Base-by-base conservation (phyloP, 2,113 vertebrate genomes). In the Lophius piscatorius region DNA sequence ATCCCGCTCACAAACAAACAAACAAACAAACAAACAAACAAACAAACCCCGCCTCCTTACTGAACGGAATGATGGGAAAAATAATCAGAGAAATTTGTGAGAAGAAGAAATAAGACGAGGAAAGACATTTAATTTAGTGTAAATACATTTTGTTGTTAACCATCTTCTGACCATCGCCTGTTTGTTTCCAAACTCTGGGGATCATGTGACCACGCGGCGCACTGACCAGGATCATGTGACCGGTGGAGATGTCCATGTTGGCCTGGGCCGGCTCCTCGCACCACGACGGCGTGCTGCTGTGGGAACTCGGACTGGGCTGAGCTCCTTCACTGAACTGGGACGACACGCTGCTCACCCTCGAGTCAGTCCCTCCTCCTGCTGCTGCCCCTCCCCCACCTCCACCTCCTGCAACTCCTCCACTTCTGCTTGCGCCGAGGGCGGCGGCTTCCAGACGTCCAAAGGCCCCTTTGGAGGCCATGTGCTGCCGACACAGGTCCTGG, bases 171-270 rank as follows among this genome's bases (percentile, higher is more conserved):
- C n/a, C n/a, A n/a, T n/a, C n/a, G n/a, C n/a, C n/a, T n/a, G n/a
- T n/a, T n/a, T n/a, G n/a, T n/a, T n/a, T n/a, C n/a, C n/a, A n/a
- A 63, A 4, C 9, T 13, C 36, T 6, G 3, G 5, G 6, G 14
- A 21, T 23, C 24, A 24, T 9, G 10, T 12, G 12, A 16, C 20
- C 11, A 41, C 45, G 3, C n/a, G n/a, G n/a, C 7, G 22, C 20
- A 44, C 85, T 84, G 75, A 98, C 97, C 94, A 99, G 93, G 66
- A 98, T 98, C 97, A 99, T 98, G 92, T 99, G 97, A 28, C 97
- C 97, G 0, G 97, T 98, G 64, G 96, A 98, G 88, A 99, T 99
- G 91, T 98, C 96, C 96, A 98, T 98, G 91, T 98, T 99, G 88
- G 96, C 94, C 83, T 98, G 96, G 0, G 95, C 96, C 0, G 97